Conservation (phyloP, 1,140 invertebrate species). For the Aphaenogaster floridana region DNA sequence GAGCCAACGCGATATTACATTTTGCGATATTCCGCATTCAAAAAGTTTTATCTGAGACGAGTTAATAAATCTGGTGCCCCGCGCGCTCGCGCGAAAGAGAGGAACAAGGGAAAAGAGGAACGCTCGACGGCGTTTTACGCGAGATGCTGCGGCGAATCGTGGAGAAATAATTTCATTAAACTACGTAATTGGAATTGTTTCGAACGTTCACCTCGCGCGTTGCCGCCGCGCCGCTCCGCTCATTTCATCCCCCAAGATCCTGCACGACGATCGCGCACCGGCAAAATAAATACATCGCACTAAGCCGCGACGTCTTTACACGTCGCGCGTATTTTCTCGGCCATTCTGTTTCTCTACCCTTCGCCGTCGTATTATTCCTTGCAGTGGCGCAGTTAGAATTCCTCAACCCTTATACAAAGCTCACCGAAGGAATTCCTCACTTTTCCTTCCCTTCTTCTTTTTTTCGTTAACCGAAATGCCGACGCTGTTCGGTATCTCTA, state of each 20-base stretch:
- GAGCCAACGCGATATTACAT: constrained; percentile 72
- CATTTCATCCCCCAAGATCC: constrained; percentile 50
- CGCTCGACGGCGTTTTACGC: constrained; percentile 46
- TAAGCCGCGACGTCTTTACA: constrained; percentile 63
- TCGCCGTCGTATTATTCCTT: constrained; percentile 20
- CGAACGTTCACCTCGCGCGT: constrained; percentile 48
- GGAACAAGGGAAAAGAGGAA: constrained; percentile 20
- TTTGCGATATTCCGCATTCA: constrained; percentile 70
- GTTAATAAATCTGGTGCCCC: constrained; percentile 74
- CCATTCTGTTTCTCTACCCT: constrained; percentile 55
- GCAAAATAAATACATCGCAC: constrained; percentile 61
- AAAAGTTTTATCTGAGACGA: constrained; percentile 73
- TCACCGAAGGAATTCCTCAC: constrained; percentile 51
- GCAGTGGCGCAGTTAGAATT: constrained; percentile 47
- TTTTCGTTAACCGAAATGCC: constrained; percentile 12
- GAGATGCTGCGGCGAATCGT: constrained; percentile 59
- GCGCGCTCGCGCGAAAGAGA: constrained; percentile 26
- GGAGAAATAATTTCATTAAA: constrained; percentile 64
- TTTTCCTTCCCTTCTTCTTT: neutral
- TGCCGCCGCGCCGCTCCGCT: constrained; percentile 10
- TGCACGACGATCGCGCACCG: constrained; percentile 48
- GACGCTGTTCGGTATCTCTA: neutral
- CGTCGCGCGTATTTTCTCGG: constrained; percentile 62
- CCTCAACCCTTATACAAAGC: constrained; percentile 37
- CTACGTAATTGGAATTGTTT: constrained; percentile 65